Evolutionary conservation across 1,140 invertebrate species (phyloP).

Genomic region (Vanessa atalanta): DNA sequence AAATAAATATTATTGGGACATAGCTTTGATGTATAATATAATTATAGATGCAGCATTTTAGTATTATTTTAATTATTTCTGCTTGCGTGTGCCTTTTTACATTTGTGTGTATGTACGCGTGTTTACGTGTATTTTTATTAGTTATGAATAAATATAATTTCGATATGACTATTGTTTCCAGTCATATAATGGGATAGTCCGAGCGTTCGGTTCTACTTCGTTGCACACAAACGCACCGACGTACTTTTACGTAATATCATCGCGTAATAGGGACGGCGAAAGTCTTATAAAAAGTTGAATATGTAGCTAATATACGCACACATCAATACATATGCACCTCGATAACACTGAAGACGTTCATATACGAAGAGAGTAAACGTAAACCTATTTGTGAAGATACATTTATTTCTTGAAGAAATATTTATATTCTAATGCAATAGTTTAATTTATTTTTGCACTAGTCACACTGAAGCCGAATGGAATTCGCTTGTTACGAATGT

Average conservation of each 20-base stretch:
- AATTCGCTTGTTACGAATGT: too few species aligned
- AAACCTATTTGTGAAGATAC: background rate
- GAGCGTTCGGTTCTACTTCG: constrained; percentile 31
- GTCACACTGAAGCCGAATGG: too few species aligned
- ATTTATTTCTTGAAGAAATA: background rate
- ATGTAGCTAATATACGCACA: constrained; percentile 25
- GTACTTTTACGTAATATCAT: constrained; percentile 29
- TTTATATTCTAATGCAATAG: too few species aligned
- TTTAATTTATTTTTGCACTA: too few species aligned
- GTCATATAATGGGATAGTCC: constrained; percentile 12
- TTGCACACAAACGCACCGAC: constrained; percentile 28
- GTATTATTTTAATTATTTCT: background rate
- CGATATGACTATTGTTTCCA: constrained; percentile 10
- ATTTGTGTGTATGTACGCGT: background rate
- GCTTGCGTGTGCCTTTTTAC: background rate
- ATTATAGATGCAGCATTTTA: background rate
- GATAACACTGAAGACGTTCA: background rate
- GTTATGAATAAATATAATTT: constrained; percentile 1
- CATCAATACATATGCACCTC: constrained; percentile 9
- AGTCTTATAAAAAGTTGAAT: constrained; percentile 32
- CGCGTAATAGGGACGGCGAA: constrained; percentile 31
- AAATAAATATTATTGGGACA: too few species aligned
- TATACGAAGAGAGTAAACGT: background rate
- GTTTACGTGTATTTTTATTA: background rate
- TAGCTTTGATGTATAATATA: too few species aligned